Evolutionary conservation across 2,797 vertebrate species (phyloP), one percentile per base, ranked within the genome.

Genomic region (Hylomyscus alleni): DNA sequence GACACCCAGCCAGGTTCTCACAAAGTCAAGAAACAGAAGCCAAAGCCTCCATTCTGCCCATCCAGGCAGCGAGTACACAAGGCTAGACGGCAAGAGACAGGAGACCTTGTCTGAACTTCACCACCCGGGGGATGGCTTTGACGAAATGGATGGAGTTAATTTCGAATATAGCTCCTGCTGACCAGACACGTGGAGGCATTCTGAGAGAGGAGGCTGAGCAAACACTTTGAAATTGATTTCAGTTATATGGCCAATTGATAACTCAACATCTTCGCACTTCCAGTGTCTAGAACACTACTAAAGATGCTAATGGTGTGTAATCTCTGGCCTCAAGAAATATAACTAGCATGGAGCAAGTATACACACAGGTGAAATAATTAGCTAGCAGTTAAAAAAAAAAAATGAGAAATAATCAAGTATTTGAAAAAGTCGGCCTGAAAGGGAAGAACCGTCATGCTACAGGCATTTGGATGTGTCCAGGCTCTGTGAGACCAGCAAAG

Each of bases 401-500:
- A 37, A 1, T 1, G 3, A 6, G 31, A 82, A 34, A 52, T 12
- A 47, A 34, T 47, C 65, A 20, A 50, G 58, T 34, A n/a, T 37
- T 81, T 56, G 50, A 29, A 78, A 67, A 69, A 7, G 31, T 73
- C 9, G 20, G 67, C 11, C 26, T 0, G 15, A 19, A 62, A 72
- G 24, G 54, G 81, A 65, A 67, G 56, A 44, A 22, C 47, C 37
- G 14, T 47, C 15, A 26, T 0, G 0, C 15, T 1, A 2, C 0
- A 0, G 56, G 26, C 20, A 60, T 2, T 65, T 1, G 2, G 24
- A 54, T 1, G 29, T 4, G 13, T 15, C 29, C 1, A 44, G 62
- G 86, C 19, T 12, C 4, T 14, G 29, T 15, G 29, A n/a, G 85
- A 56, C 29, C 0, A 0, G 13, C 7, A 1, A 82, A 3, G 26